Conservation (phyloP, 2,888 invertebrate species). For the Sphinx pinastri region DNA sequence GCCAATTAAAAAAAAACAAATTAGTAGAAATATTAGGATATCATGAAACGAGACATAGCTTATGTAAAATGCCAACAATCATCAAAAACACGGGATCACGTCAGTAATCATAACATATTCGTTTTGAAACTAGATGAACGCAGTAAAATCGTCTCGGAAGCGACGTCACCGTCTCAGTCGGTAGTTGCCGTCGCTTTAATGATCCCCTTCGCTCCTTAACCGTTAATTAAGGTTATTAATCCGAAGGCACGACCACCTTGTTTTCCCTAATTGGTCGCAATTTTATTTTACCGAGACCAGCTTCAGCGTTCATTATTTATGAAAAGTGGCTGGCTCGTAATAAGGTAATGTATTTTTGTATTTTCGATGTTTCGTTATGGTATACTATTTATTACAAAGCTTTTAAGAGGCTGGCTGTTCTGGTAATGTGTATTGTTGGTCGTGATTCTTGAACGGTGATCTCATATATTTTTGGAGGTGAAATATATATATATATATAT, state of each 20-base stretch:
- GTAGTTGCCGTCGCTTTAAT: conserved; percentile 61
- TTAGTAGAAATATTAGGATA: no score
- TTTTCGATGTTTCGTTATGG: not conserved
- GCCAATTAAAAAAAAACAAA: no score
- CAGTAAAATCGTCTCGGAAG: conserved; percentile 36
- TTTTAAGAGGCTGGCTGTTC: not conserved
- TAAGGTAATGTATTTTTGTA: conserved; percentile 9
- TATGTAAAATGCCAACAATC: not conserved
- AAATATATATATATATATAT: no score
- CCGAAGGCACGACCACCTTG: conserved; percentile 76
- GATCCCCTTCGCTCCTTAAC: conserved; percentile 64
- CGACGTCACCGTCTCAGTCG: conserved; percentile 48
- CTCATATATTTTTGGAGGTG: no score
- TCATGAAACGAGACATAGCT: no score
- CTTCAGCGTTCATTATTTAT: conserved; percentile 64
- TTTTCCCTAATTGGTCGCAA: conserved; percentile 79
- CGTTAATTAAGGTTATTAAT: conserved; percentile 82
- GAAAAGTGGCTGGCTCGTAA: conserved; percentile 37
- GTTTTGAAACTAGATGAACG: no score
- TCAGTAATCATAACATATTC: not conserved
- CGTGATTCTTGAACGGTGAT: no score
- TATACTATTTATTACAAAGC: not conserved
- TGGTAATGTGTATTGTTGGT: not conserved
- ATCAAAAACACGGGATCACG: not conserved
- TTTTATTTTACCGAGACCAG: conserved; percentile 71